Conservation (phyloP, 1,140 invertebrate genomes). For the Drosophila malerkotliana region DNA sequence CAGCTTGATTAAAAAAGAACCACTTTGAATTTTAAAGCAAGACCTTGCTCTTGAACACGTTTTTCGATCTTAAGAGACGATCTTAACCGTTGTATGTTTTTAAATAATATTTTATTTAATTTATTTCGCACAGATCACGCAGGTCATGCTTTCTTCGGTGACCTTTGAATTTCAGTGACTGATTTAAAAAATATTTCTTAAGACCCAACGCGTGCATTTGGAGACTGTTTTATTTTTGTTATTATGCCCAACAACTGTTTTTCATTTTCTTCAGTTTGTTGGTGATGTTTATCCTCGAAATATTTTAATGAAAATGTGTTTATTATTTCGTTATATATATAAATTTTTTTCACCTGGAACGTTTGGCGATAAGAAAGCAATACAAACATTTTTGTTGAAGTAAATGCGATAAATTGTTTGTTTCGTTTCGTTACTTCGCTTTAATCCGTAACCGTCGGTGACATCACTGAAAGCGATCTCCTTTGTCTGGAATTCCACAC, state of each 20-base stretch:
- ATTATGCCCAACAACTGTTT: conserved; percentile 1
- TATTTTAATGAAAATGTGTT: conserved; percentile 54
- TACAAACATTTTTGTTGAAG: conserved; percentile 1
- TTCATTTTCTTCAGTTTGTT: conserved; percentile 5
- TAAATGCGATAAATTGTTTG: conserved; percentile 41
- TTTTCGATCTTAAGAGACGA: not conserved
- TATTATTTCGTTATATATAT: not conserved
- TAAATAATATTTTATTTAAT: not conserved
- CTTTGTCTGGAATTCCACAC: conserved; percentile 25
- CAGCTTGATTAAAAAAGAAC: too few species aligned
- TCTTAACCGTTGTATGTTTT: not conserved
- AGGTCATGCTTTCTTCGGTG: conserved; percentile 25
- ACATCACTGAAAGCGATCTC: conserved; percentile 46
- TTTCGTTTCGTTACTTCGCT: conserved; percentile 30
- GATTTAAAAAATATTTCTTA: not conserved
- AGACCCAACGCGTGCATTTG: not conserved
- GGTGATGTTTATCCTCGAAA: conserved; percentile 22
- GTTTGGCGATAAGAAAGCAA: conserved; percentile 3
- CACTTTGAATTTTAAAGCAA: too few species aligned
- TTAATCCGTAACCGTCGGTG: conserved; percentile 54
- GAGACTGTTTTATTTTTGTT: not conserved
- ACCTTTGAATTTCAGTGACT: conserved; percentile 16
- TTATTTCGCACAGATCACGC: not conserved
- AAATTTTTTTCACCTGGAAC: not conserved
- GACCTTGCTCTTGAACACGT: not conserved